phyloP scores from a whole-genome alignment of 2,888 invertebrate species.

The Diaperis boleti region DNA sequence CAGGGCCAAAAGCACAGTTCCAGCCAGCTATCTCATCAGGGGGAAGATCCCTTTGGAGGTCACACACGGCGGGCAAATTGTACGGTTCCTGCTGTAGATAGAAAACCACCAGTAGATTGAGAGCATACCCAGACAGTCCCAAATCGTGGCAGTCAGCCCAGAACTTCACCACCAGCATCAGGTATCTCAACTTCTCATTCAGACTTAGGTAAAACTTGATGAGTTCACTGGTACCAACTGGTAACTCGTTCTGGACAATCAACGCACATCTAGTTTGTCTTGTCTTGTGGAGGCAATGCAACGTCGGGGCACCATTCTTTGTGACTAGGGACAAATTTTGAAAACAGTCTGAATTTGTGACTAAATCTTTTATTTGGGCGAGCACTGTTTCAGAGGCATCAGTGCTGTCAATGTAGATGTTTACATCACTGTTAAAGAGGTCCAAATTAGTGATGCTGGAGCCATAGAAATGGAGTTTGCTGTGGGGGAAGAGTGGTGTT shows the following conservation, averaged over 20 bases:
- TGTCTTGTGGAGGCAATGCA: slow-evolving; percentile 76
- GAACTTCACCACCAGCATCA: slow-evolving; percentile 77
- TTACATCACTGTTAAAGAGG: slow-evolving; percentile 79
- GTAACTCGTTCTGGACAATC: slow-evolving; percentile 78
- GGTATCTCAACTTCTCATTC: slow-evolving; percentile 72
- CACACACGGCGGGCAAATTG: slow-evolving; percentile 70
- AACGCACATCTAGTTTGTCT: slow-evolving; percentile 78
- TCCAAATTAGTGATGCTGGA: slow-evolving; percentile 80
- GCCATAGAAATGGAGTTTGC: slow-evolving; percentile 70
- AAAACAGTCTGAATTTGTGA: slow-evolving; percentile 51
- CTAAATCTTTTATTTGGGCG: slow-evolving; percentile 47
- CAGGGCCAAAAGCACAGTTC: slow-evolving; percentile 57
- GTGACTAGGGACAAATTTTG: slow-evolving; percentile 74
- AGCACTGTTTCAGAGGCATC: slow-evolving; percentile 50
- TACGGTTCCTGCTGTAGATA: slow-evolving; percentile 75
- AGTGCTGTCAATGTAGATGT: slow-evolving; percentile 72
- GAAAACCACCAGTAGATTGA: slow-evolving; percentile 76
- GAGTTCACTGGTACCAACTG: slow-evolving; percentile 77
- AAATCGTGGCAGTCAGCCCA: slow-evolving; percentile 78
- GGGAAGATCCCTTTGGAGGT: slow-evolving; percentile 65
- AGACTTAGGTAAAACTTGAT: slow-evolving; percentile 72
- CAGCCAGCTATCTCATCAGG: slow-evolving; percentile 68
- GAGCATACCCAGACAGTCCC: slow-evolving; percentile 80
- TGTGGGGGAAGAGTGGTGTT: neutral
- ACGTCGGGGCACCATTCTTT: slow-evolving; percentile 81